Conservation (phyloP, 1,140 invertebrate genomes). For the Zaprionus gabonicus region DNA sequence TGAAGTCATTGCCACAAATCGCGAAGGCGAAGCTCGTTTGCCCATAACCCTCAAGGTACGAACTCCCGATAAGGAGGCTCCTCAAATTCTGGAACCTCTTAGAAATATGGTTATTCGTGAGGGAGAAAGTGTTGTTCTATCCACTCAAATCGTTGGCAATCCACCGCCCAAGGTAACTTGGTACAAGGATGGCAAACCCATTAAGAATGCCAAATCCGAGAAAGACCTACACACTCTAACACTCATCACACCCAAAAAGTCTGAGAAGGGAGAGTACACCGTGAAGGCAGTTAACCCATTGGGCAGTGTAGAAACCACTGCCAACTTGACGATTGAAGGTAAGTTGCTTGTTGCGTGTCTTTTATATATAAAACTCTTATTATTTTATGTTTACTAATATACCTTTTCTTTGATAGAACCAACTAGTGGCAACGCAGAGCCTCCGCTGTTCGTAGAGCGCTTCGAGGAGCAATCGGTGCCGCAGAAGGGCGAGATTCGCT, state of each 20-base stretch:
- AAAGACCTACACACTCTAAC: slow-evolving; percentile 89
- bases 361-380: neutral
- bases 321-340: slow-evolving; percentile 93
- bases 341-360: slow-evolving; percentile 71
- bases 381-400: neutral
- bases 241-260: slow-evolving; percentile 88
- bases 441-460: slow-evolving; percentile 93
- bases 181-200: slow-evolving; percentile 90
- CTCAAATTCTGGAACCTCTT: slow-evolving; percentile 92
- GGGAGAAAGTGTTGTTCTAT: slow-evolving; percentile 91
- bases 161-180: slow-evolving; percentile 92
- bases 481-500: slow-evolving; percentile 91
- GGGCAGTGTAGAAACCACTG: slow-evolving; percentile 90
- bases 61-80: slow-evolving; percentile 90
- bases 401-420: slow-evolving; percentile 85
- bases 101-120: slow-evolving; percentile 90
- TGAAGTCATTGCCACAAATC: slow-evolving; percentile 94
- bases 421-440: slow-evolving; percentile 89
- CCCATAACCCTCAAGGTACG: slow-evolving; percentile 93
- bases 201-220: slow-evolving; percentile 88
- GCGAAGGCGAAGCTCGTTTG: slow-evolving; percentile 94
- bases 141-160: slow-evolving; percentile 91
- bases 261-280: slow-evolving; percentile 92
- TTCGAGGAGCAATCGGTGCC: slow-evolving; percentile 94
- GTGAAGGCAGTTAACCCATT: slow-evolving; percentile 91